Evolutionary conservation across 2,888 invertebrate species (phyloP), one percentile per base, ranked within the genome.

Genomic region (Labia minor): DNA sequence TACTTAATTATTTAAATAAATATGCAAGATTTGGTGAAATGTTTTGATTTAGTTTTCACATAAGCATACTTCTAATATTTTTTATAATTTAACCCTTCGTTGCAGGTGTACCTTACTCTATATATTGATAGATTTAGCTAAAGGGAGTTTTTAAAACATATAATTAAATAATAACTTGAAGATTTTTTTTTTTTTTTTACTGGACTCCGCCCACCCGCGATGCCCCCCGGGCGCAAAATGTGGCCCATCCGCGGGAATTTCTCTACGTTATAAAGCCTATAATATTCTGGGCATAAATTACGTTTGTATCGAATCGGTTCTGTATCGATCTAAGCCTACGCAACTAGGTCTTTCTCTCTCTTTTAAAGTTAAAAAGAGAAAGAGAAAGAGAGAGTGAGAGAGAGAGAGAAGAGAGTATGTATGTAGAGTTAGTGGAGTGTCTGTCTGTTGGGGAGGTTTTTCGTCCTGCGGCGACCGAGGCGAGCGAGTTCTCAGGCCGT

Each of bases 51-150:
- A n/a, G n/a, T n/a, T n/a, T n/a, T n/a, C n/a, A n/a, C n/a, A n/a
- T n/a, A n/a, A n/a, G n/a, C n/a, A n/a, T n/a, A n/a, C n/a, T n/a
- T n/a, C n/a, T n/a, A n/a, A n/a, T n/a, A n/a, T n/a, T n/a, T n/a
- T n/a, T n/a, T n/a, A n/a, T n/a, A n/a, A n/a, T n/a, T n/a, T n/a
- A n/a, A n/a, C n/a, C n/a, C n/a, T n/a, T n/a, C n/a, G n/a, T 49
- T 14, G 49, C 49, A 49, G 49, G 49, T 49, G 49, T 49, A 49
- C 49, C 49, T 49, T 49, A 49, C 49, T 49, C 49, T 49, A 49
- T 49, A 49, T 49, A 49, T 49, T 49, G 49, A 49, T 49, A 49
- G 49, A 49, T 49, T 49, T 49, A 49, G 49, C 49, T 49, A 49
- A 49, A 49, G 49, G 49, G 49, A 49, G 4, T 49, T 49, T 49